Conservation (phyloP, 2,113 vertebrate species). For the Microcebus jonahi region DNA sequence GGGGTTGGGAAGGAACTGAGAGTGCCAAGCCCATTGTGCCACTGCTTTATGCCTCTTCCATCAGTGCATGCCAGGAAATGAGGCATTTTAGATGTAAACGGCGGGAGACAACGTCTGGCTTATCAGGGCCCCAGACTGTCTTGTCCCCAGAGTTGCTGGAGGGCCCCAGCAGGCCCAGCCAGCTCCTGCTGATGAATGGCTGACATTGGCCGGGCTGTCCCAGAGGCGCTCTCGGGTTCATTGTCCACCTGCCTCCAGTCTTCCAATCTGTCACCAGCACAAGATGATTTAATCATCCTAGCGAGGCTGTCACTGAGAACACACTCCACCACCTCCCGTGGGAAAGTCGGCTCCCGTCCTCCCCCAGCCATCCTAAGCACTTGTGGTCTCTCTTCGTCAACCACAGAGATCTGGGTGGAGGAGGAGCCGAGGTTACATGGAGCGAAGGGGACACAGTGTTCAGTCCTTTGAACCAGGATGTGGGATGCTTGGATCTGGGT, state of each 20-base stretch:
- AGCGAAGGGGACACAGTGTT: not conserved
- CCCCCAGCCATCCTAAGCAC: not conserved
- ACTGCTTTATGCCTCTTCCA: not conserved
- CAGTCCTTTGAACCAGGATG: not conserved
- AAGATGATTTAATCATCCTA: slow-evolving; percentile 60
- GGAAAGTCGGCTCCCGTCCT: not conserved
- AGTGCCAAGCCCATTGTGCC: not conserved
- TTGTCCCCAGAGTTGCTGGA: slow-evolving; percentile 26
- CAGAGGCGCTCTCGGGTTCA: slow-evolving; percentile 42
- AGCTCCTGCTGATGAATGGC: slow-evolving; percentile 69
- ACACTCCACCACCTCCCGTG: not conserved
- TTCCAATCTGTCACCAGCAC: slow-evolving; percentile 58
- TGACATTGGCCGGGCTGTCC: slow-evolving; percentile 23
- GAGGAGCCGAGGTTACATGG: not conserved
- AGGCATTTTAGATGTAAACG: slow-evolving; percentile 71
- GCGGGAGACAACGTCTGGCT: slow-evolving; percentile 64
- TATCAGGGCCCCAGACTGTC: slow-evolving; percentile 18
- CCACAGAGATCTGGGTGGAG: not conserved
- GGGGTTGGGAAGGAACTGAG: slow-evolving; percentile 35
- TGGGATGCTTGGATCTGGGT: not conserved
- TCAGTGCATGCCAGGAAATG: slow-evolving; percentile 55
- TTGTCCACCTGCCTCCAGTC: slow-evolving; percentile 55
- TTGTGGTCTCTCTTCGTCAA: not conserved
- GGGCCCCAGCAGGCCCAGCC: not conserved
- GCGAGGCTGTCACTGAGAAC: slow-evolving; percentile 41